Evolutionary conservation across 1,140 invertebrate genomes (phyloP), one percentile per base, ranked within the genome.

Genomic region (Sinella curviseta): DNA sequence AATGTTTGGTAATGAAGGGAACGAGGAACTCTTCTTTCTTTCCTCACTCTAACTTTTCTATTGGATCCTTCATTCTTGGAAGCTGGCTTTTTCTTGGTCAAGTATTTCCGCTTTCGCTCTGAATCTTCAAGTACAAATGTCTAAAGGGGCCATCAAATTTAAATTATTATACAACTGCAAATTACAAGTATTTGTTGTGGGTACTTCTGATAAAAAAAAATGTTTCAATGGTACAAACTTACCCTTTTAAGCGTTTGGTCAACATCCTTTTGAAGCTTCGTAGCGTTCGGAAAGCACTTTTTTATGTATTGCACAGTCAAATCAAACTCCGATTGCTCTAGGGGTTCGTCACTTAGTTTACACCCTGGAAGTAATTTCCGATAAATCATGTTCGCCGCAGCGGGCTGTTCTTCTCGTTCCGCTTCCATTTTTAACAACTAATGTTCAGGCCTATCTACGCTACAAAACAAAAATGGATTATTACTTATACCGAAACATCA

Each of bases 1-100:
- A 93, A 88, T 82, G 92, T 90, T 30, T 86, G 85, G 86, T 92
- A 94, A 77, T 89, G 89, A 24, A 92, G 85, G 82, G 88, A 1
- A 2, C 74, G 3, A 28, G 74, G 74, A 48, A 75, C n/a, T 20
- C 2, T 14, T 48, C 31, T 75, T 75, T 70, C 65, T n/a, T 70
- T 70, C n/a, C 31, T 30, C 31, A 30, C 26, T 31, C 65, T 30
- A 4, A 31, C 26, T 24, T 70, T 70, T 33, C 65, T 8, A n/a
- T 33, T 70, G 1, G 65, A 70, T 8, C 65, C 14, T 14, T 4
- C 31, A 24, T 74, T 79, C 24, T 74, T 34, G 54, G 78, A 28
- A 12, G 35, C 3, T 2, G 28, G 24, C 24, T 78, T 60, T 74
- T 20, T 78, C 55, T 26, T 55, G 31, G n/a, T 4, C 17, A 48